Evolutionary conservation across 2,113 vertebrate species (phyloP), one percentile per base, ranked within the genome.

Genomic region (Chaetops frenatus): DNA sequence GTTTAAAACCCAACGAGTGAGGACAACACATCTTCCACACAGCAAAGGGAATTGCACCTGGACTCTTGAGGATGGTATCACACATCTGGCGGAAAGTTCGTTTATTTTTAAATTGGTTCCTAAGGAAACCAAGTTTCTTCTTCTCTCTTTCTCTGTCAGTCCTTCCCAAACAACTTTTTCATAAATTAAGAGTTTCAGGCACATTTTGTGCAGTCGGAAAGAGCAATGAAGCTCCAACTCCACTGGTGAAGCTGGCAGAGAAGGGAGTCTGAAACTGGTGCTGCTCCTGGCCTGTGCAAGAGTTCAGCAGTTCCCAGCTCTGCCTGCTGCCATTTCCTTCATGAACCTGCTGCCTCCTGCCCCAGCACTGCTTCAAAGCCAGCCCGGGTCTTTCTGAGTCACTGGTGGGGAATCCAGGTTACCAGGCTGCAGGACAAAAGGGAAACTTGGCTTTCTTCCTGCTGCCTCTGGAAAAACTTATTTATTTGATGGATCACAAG

Each of bases 61-160:
- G 81, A 77, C 58, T 71, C 71, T 79, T 44, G 73, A 84, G 71
- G 72, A 72, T 45, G 66, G 78, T 50, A 87, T 45, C 50, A 31
- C 54, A 72, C 62, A 76, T 15, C 58, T 79, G 45, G 60, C 42
- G 94, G 76, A 83, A 93, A 90, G 74, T 67, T 18, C 9, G 47
- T 67, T 93, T 91, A 84, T 89, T 96, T 95, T 94, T 73, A 90
- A 90, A 81, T 33, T 81, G 38, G 35, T 93, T 94, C 91, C 92
- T 90, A 96, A 86, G 94, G 86, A 96, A 88, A 96, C 74, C 45
- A 73, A 83, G 35, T 81, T 96, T 88, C 76, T 42, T 77, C 45
- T 90, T 90, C 85, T 73, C 79, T 83, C 27, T 92, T 64, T 91
- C 73, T 69, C 84, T 0, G 13, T 94, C 78, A 67, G 88, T 93